These are phyloP conservation scores for Hoplodrina ambigua DNA, from an alignment of 2,888 invertebrate species.

Conservation along the genomic window DNA sequence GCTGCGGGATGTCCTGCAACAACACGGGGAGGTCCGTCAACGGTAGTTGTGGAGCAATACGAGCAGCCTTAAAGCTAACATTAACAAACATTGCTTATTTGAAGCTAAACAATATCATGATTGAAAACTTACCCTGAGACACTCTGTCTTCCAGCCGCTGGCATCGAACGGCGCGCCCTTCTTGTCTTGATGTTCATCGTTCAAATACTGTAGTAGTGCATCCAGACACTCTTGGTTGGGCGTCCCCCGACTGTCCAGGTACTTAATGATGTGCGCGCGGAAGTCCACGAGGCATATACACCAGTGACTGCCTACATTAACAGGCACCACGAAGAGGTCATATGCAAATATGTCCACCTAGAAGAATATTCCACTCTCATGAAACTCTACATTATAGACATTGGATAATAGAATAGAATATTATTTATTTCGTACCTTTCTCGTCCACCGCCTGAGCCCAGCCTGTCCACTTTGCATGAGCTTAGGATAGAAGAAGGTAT, in stretches of 20 bases:
- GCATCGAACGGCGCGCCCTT: constrained; percentile 94
- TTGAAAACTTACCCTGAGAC: constrained; percentile 86
- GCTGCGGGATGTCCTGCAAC: constrained; percentile 95
- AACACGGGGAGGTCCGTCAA: too few relatives aligned
- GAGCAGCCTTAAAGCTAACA: too few relatives aligned
- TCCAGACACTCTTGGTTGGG: constrained; percentile 93
- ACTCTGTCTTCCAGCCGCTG: constrained; percentile 92
- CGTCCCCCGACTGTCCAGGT: constrained; percentile 98
- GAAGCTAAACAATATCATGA: not conserved
- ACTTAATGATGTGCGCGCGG: constrained; percentile 92
- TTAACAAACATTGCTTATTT: too few relatives aligned
- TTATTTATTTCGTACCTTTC: constrained; percentile 89
- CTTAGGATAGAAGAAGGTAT: constrained; percentile 98
- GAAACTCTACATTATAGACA: not conserved
- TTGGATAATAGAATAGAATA: not conserved
- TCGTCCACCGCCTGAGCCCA: constrained; percentile 97
- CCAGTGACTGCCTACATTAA: constrained; percentile 99
- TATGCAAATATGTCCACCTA: constrained; percentile 95
- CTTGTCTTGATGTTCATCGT: constrained; percentile 96
- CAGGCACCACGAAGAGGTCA: constrained; percentile 96
- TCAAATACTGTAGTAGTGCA: constrained; percentile 94
- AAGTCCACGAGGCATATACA: constrained; percentile 97
- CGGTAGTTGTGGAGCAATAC: too few relatives aligned
- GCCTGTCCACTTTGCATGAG: constrained; percentile 94
- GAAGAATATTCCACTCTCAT: constrained; percentile 54